These are phyloP conservation scores for Geophilus truncorum DNA, from an alignment of 2,888 invertebrate genomes.

Conservation along the genomic window DNA sequence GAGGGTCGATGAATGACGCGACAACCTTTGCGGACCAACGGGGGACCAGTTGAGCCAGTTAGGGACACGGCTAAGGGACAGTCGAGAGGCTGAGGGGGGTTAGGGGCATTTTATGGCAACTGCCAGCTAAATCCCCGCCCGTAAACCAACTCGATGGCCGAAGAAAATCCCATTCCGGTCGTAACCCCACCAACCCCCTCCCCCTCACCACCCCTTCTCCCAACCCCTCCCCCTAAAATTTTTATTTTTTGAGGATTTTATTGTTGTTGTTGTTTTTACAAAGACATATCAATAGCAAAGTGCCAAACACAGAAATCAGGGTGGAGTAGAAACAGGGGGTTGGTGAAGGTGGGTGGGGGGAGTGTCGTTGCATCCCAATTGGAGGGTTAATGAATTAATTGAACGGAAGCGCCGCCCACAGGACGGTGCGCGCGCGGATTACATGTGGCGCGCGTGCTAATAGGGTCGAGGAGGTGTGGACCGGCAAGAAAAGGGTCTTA, in stretches of 20 bases:
- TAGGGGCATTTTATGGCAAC: background rate
- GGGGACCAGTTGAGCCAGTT: constrained; percentile 3
- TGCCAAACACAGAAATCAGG: background rate
- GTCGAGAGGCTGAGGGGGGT: background rate
- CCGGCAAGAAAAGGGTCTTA: constrained; percentile 8
- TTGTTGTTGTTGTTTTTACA: background rate
- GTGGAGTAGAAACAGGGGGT: background rate
- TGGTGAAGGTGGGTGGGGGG: background rate
- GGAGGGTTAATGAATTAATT: constrained; percentile 34
- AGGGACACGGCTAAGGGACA: background rate
- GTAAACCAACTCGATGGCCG: background rate
- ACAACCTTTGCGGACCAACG: background rate
- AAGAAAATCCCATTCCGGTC: background rate
- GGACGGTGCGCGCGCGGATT: constrained; percentile 25
- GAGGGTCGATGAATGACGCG: constrained; percentile 12
- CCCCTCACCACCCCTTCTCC: too few species aligned
- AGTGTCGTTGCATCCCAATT: constrained; percentile 25
- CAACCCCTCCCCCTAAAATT: too few species aligned
- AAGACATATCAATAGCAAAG: background rate
- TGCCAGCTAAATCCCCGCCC: background rate
- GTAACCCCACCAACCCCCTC: too few species aligned
- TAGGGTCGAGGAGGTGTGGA: constrained; percentile 12
- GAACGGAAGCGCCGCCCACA: constrained; percentile 31
- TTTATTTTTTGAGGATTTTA: background rate
- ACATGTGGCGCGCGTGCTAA: constrained; percentile 23